Evolutionary conservation across 2,113 vertebrate species (phyloP), one percentile per base, ranked within the genome.

Genomic region (Mobula hypostoma): DNA sequence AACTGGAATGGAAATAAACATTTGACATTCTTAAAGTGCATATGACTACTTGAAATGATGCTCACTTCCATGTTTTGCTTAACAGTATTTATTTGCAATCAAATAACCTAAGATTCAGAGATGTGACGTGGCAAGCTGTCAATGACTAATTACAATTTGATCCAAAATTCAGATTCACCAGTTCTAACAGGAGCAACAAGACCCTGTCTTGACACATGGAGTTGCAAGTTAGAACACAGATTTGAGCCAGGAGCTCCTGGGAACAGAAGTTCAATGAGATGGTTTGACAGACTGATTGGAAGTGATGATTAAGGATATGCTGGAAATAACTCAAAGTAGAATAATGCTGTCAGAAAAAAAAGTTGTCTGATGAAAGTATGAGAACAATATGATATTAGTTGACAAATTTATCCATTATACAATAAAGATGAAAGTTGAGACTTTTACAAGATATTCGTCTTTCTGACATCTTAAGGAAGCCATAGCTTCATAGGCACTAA

Each of bases 341-440:
- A 29, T 40, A 74, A 93, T 14, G 70, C 1, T 72, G 36, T 40
- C 40, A 93, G 70, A 93, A 76, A 92, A 93, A 74, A 4, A 74
- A 48, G 17, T 92, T 72, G 36, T 72, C 70, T 48, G 12, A 8
- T 24, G 27, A 93, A 74, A 93, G 8, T 2, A 2, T 2, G 32
- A 8, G 40, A 40, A 93, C 61, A 88, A 88, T 40, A 92, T 91
- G 72, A 74, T 40, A 91, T 63, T 70, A 32, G 15, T 19, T 91
- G 68, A 74, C 74, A 74, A 93, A 93, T 93, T 27, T 74, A 93
- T 90, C 63, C 29, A 74, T 9, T 74, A 93, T 29, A 74, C 90
- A 32, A 93, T 36, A 66, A 93, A 32, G n/a, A 72, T 76, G 24
- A 74, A 21, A 27, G 70, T 93, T 11, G 29, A 93, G 70, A 76